Evolutionary conservation across 2,888 invertebrate species (phyloP), one percentile per base, ranked within the genome.

Genomic region (Criorhina ranunculi): DNA sequence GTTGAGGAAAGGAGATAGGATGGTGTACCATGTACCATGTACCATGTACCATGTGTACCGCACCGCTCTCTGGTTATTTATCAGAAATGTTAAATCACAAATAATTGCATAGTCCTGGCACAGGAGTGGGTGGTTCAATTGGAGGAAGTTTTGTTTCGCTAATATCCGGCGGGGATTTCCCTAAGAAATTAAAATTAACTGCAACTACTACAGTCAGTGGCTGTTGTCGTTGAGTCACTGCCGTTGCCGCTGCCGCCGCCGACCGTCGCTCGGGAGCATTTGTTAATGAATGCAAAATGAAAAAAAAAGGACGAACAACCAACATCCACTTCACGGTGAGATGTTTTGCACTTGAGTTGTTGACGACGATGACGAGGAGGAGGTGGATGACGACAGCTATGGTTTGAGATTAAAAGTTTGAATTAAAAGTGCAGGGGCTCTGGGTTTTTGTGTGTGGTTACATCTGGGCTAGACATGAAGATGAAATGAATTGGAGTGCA

Each of bases 121-220:
- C n/a, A 29, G 17, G 44, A 24, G 24, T 24, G 24, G 4, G 1
- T 1, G 24, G 2, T 24, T 1, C 24, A 24, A 24, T 7, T n/a
- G 29, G 46, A 59, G 69, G 78, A 66, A 59, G 85, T 80, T 85
- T 79, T 64, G 70, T 85, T 85, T 55, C 70, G 33, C 70, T 76
- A 76, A 76, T 70, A 85, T 70, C 85, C 80, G 75, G 46, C 46
- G 64, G 85, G 76, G 70, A 85, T 80, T 79, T 80, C 85, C 85
- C 57, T 85, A 76, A 85, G 85, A 80, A 85, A 80, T 80, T 85
- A 80, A 85, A 85, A 85, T 76, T 79, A 80, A 85, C 80, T 51
- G 75, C 69, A 72, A 66, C 72, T 51, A 64, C 69, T 40, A 5
- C 37, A 60, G 67, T 60, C 75, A 62, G 53, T 49, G 49, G 60